Conservation (phyloP, 1,140 invertebrate genomes). For the Drosophila navojoa region DNA sequence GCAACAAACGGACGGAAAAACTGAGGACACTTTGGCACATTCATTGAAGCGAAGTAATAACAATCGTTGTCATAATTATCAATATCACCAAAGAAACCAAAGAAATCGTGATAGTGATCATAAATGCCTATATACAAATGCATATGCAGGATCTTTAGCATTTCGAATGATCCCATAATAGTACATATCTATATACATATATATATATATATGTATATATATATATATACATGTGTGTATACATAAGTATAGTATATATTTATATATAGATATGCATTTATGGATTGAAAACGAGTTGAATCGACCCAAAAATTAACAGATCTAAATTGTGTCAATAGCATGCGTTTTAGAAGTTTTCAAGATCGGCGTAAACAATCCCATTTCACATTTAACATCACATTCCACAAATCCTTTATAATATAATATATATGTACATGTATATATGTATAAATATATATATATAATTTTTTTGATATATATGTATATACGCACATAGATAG, state of each 20-base stretch:
- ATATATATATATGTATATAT: too few species aligned
- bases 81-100: constrained; percentile 57
- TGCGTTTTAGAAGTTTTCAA: constrained; percentile 33
- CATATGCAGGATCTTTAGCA: constrained; percentile 36
- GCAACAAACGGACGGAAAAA: not conserved
- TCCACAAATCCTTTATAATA: constrained; percentile 1
- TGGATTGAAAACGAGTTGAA: constrained; percentile 4
- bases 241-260: too few species aligned
- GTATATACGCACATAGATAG: not conserved
- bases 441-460: constrained; percentile 2
- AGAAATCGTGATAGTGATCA: constrained; percentile 41
- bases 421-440: constrained; percentile 7
- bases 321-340: constrained; percentile 1
- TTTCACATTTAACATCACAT: not conserved
- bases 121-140: constrained; percentile 30
- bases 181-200: not conserved
- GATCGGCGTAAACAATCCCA: constrained; percentile 1
- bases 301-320: not conserved
- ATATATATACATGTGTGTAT: too few species aligned
- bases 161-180: constrained; percentile 32
- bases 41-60: constrained; percentile 65
- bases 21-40: constrained; percentile 38
- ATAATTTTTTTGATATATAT: constrained; percentile 1
- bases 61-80: constrained; percentile 26
- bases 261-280: too few species aligned